Evolutionary conservation across 1,140 invertebrate species (phyloP).

Genomic region (Geopemphigus sp.): DNA sequence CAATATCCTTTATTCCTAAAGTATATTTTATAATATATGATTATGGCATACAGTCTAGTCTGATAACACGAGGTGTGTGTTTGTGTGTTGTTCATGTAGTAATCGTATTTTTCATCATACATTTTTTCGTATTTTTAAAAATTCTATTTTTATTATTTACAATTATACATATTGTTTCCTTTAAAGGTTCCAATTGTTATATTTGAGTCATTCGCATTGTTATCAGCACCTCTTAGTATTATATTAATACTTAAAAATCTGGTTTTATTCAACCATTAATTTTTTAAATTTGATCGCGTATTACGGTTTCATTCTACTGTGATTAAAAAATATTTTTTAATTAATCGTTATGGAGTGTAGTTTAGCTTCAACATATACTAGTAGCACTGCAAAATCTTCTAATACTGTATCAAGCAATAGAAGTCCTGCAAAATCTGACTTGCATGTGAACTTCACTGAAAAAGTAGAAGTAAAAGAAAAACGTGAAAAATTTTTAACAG

Average conservation of each 20-base stretch:
- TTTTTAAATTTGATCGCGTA: background rate
- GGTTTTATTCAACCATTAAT: background rate
- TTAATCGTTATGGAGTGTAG: conserved; percentile 50
- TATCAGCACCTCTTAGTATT: too few species aligned
- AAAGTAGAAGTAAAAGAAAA: conserved; percentile 83
- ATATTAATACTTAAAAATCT: too few species aligned
- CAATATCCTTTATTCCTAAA: too few species aligned
- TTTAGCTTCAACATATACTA: conserved; percentile 50
- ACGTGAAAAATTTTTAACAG: conserved; percentile 90
- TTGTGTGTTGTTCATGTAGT: background rate
- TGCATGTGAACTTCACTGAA: conserved; percentile 85
- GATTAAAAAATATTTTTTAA: background rate
- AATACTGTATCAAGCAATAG: conserved; percentile 35
- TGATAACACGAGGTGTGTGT: conserved; percentile 4
- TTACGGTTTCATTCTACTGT: background rate
- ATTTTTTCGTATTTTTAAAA: background rate
- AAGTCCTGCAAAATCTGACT: conserved; percentile 63
- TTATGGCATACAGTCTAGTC: background rate
- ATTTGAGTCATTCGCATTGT: background rate
- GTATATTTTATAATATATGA: too few species aligned
- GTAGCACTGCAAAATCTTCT: conserved; percentile 13
- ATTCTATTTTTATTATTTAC: background rate
- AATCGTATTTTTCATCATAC: background rate
- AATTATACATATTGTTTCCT: background rate
- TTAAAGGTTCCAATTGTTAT: background rate